phyloP scores from a whole-genome alignment of 2,888 invertebrate genomes.

The Laspeyria flexula region DNA sequence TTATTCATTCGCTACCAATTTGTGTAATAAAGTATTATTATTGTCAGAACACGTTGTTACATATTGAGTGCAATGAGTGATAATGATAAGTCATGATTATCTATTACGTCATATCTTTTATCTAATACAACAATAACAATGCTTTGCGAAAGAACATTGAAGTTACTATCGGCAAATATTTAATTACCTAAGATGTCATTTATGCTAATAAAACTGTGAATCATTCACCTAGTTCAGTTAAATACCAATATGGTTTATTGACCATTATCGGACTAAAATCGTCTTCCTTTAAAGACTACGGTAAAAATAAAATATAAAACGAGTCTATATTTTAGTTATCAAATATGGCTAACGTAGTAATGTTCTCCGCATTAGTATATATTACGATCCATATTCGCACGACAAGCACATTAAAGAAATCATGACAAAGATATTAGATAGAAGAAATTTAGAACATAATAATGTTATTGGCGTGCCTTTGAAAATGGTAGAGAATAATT shows the following conservation, averaged over 20 bases:
- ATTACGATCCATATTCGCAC: not conserved
- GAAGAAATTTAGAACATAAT: not conserved
- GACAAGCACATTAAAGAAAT: constrained; percentile 1
- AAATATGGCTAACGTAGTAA: not conserved
- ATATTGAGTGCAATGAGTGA: constrained; percentile 34
- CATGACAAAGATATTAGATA: not conserved
- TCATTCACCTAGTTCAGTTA: constrained; percentile 3
- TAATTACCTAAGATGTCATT: not conserved
- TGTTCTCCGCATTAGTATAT: not conserved
- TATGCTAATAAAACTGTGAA: not conserved
- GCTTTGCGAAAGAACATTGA: constrained; percentile 16
- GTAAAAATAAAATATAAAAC: not conserved
- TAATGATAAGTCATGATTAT: constrained; percentile 47
- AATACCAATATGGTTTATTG: not conserved
- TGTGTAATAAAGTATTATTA: constrained; percentile 20
- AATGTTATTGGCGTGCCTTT: not conserved
- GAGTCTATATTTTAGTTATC: not conserved
- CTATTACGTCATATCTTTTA: constrained; percentile 47
- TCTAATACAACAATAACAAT: constrained; percentile 43
- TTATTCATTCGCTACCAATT: constrained; percentile 43
- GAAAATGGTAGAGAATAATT: not conserved
- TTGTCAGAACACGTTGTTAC: constrained; percentile 20
- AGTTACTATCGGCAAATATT: constrained; percentile 23
- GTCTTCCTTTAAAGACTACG: too few relatives aligned
- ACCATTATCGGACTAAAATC: not conserved